Evolutionary conservation across 2,797 vertebrate genomes (phyloP).

Genomic region (Phataginus tetradactyla): DNA sequence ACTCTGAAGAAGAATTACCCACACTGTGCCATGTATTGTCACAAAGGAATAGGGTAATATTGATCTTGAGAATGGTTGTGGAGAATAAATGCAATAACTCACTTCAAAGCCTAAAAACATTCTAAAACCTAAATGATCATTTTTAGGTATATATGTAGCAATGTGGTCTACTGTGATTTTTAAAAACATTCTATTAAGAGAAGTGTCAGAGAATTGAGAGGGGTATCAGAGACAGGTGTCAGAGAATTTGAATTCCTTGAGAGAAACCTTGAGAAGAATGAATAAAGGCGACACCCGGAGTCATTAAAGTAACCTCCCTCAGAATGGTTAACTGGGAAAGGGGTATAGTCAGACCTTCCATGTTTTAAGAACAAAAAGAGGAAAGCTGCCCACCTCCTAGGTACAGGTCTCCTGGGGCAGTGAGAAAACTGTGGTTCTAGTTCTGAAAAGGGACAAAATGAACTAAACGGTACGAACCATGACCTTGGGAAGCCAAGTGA

Average conservation of each 20-base stretch:
- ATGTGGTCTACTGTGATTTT: not conserved
- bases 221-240: not conserved
- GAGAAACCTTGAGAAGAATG: not conserved
- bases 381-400: not conserved
- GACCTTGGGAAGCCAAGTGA: constrained; percentile 56
- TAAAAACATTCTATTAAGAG: not conserved
- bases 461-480: not conserved
- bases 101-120: constrained; percentile 24
- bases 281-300: not conserved
- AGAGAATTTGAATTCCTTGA: not conserved
- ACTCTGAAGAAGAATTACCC: not conserved
- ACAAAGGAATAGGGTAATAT: not conserved
- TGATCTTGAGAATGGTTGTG: not conserved
- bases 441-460: not conserved
- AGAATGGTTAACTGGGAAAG: not conserved
- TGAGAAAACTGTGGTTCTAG: not conserved
- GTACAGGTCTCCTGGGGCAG: not conserved
- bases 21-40: not conserved
- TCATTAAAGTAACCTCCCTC: not conserved
- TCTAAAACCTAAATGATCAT: not conserved
- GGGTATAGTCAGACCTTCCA: not conserved
- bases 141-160: not conserved
- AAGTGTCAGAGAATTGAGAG: not conserved
- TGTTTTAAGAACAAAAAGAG: not conserved
- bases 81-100: constrained; percentile 13